phyloP scores from a whole-genome alignment of 1,140 invertebrate genomes.

The Antheraea pernyi region DNA sequence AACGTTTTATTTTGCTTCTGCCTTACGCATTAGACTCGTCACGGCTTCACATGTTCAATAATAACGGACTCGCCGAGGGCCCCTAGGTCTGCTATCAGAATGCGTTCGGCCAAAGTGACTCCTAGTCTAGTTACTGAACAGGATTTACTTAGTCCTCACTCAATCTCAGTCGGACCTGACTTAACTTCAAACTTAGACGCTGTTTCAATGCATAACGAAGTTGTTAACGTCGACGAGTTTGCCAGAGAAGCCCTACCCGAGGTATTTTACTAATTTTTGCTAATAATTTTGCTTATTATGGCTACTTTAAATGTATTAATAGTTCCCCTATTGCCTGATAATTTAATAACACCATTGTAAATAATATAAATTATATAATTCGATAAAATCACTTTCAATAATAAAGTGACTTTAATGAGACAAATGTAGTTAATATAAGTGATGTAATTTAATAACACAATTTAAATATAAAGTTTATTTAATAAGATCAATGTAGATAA shows the following conservation, averaged over 20 bases:
- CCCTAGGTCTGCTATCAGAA: slow-evolving; percentile 35
- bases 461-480: too few relatives aligned
- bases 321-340: too few relatives aligned
- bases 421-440: too few relatives aligned
- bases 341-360: too few relatives aligned
- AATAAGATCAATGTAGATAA: too few relatives aligned
- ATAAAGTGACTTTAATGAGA: too few relatives aligned
- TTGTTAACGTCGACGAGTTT: slow-evolving; percentile 21
- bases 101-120: slow-evolving; percentile 45
- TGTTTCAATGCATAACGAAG: not conserved
- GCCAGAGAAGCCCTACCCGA: slow-evolving; percentile 11
- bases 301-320: not conserved
- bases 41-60: slow-evolving; percentile 34
- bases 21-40: slow-evolving; percentile 46
- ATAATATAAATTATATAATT: too few relatives aligned
- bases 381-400: too few relatives aligned
- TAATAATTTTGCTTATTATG: slow-evolving; percentile 3
- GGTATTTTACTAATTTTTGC: slow-evolving; percentile 10
- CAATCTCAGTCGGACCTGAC: too few relatives aligned
- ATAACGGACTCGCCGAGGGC: slow-evolving; percentile 28
- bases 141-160: not conserved
- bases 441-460: too few relatives aligned
- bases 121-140: not conserved
- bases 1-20: slow-evolving; percentile 15
- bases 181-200: not conserved